These are phyloP conservation scores for Procambarus virginalis DNA, from an alignment of 1,140 invertebrate species.

Conservation along the genomic window DNA sequence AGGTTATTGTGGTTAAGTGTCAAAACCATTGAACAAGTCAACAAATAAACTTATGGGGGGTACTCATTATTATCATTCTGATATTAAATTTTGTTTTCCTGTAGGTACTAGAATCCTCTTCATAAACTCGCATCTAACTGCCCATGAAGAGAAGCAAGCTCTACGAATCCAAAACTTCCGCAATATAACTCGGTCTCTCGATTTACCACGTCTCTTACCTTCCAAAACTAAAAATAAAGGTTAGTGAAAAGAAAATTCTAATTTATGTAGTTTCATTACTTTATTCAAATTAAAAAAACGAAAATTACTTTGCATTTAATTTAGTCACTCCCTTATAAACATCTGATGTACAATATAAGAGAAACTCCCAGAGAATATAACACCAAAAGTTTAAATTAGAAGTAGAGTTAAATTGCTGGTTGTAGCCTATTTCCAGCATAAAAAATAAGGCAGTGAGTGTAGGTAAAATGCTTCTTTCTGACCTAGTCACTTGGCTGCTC, in stretches of 20 bases:
- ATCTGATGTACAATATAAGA: no score
- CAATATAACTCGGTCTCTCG: constrained; percentile 87
- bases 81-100: neutral
- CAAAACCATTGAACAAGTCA: no score
- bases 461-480: no score
- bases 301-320: neutral
- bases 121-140: constrained; percentile 93
- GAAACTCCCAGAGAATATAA: no score
- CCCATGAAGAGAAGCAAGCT: constrained; percentile 90
- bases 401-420: no score
- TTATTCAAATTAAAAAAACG: neutral
- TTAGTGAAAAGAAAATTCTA: neutral
- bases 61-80: no score
- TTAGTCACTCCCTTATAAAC: neutral
- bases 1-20: no score
- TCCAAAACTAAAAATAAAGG: constrained; percentile 59
- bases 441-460: no score
- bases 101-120: constrained; percentile 90
- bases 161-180: constrained; percentile 90
- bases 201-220: constrained; percentile 85
- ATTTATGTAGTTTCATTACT: neutral
- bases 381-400: no score
- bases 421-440: no score
- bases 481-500: no score
- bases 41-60: no score